Base-by-base conservation (phyloP, 1,140 invertebrate species). In the Apis laboriosa region DNA sequence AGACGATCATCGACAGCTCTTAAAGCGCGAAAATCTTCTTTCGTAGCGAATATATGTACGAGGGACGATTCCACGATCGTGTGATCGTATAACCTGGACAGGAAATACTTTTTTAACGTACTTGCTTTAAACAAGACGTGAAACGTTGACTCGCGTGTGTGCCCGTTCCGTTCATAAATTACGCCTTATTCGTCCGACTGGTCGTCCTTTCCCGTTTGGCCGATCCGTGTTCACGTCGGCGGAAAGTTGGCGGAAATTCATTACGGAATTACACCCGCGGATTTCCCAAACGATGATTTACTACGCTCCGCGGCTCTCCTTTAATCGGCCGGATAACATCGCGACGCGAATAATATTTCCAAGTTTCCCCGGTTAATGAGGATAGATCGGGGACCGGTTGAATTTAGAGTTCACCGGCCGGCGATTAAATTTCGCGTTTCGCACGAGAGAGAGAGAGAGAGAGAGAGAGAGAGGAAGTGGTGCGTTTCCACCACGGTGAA, bases 241-340 rank as follows among this genome's bases (percentile, higher is more conserved):
- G 56, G 49, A 75, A 77, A 80, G 68, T 75, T 82, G 58, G 15
- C 17, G 43, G 55, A 86, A 83, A 87, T 87, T 86, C 71, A 70
- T 86, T 83, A 83, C 64, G 53, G 56, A 86, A 87, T 87, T 86
- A 86, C 78, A 71, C 66, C 84, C 74, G 15, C 49, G 80, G 85
- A 83, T 78, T 83, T 86, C n/a, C 55, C 28, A 83, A 87, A 87
- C 64, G 80, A 87, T 86, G 85, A 87, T 67, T 87, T 87, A 87
- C 80, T 74, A 67, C 74, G n/a, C 67, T 49, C 51, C 63, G 49
- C 53, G 53, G 21, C 51, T 82, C 53, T 21, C 60, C 68, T 67
- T 86, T 86, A 86, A 87, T 86, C 75, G 80, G 63, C 3, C 71
- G 71, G 58, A 70, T 81, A 86, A 78, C 72, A 43, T 51, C 61